Evolutionary conservation across 2,113 vertebrate species (phyloP).

Genomic region (Lucifuga dentata): DNA sequence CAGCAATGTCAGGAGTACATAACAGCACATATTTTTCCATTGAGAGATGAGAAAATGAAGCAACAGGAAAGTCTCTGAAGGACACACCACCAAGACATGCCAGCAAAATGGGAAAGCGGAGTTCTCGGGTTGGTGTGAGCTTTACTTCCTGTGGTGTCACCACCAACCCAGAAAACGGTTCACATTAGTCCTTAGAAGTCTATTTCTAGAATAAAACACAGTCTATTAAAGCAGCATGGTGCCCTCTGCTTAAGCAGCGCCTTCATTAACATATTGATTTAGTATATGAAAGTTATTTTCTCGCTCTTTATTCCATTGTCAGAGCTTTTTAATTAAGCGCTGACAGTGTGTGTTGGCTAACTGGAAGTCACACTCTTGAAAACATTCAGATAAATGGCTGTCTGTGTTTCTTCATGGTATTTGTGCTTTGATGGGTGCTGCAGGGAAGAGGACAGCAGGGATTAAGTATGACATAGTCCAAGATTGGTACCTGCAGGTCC

Average conservation of each 20-base stretch:
- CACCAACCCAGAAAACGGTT: neutral
- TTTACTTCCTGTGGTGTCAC: conserved; percentile 1
- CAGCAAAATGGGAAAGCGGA: conserved; percentile 7
- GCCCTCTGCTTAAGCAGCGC: conserved; percentile 3
- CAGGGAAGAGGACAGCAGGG: conserved; percentile 13
- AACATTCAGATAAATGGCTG: neutral
- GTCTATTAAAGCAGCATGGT: neutral
- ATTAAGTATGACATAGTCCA: conserved; percentile 50
- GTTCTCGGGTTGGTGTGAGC: conserved; percentile 19
- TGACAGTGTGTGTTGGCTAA: too few relatives aligned
- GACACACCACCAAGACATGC: conserved; percentile 19
- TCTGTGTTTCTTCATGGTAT: neutral
- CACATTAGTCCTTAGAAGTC: conserved; percentile 10
- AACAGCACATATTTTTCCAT: conserved; percentile 44
- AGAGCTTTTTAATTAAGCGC: neutral
- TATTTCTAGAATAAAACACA: conserved; percentile 11
- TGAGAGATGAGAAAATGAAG: conserved; percentile 41
- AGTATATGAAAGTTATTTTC: neutral
- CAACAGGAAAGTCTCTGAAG: conserved; percentile 57
- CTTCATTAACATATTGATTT: conserved; percentile 10
- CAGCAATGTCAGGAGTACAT: conserved; percentile 49
- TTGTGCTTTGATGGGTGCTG: neutral
- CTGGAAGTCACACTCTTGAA: neutral
- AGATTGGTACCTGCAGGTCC: conserved; percentile 28
- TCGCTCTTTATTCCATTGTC: neutral